A percentile compares a stretch with the other conserved stretches of the same genome.
These are phyloP conservation scores for Rhipidura dahli DNA, from an alignment of 2,113 vertebrate genomes.

Conservation along the genomic window DNA sequence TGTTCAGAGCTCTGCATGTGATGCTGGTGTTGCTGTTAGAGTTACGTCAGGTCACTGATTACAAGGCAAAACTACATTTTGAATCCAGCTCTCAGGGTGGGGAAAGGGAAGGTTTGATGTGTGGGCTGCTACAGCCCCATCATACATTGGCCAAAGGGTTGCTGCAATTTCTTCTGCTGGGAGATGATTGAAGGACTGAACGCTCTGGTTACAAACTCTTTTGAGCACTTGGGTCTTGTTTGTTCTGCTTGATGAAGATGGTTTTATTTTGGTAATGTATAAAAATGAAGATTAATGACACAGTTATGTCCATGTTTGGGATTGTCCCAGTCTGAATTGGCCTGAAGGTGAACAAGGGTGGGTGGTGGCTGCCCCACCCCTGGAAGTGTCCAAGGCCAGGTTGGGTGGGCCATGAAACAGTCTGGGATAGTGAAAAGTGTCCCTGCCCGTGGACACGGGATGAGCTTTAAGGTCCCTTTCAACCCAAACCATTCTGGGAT, in stretches of 20 bases:
- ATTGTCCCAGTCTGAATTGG: not conserved
- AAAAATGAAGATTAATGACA: not conserved
- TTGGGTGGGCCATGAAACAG: accelerated
- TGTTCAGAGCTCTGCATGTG: not conserved
- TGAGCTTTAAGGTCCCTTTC: not conserved
- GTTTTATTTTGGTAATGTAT: not conserved
- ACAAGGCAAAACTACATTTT: not conserved
- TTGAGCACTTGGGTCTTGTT: not conserved
- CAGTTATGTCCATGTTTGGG: not conserved
- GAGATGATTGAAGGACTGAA: not conserved
- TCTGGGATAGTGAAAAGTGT: not conserved
- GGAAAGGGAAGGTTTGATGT: not conserved
- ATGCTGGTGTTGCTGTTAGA: not conserved
- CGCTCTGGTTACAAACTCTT: not conserved
- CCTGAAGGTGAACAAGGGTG: not conserved
- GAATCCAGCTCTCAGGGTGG: not conserved
- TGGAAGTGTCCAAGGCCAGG: not conserved
- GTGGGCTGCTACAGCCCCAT: not conserved
- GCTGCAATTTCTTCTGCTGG: not conserved
- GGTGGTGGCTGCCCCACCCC: not conserved
- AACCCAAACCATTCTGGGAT: not conserved
- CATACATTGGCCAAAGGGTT: not conserved
- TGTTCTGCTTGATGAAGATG: not conserved
- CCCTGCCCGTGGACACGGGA: not conserved
- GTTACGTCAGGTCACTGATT: not conserved